Percentiles rank a stretch among this genome's conserved stretches.
These are phyloP conservation scores for Procavia capensis DNA, from an alignment of 2,113 vertebrate genomes.

Conservation along the genomic window DNA sequence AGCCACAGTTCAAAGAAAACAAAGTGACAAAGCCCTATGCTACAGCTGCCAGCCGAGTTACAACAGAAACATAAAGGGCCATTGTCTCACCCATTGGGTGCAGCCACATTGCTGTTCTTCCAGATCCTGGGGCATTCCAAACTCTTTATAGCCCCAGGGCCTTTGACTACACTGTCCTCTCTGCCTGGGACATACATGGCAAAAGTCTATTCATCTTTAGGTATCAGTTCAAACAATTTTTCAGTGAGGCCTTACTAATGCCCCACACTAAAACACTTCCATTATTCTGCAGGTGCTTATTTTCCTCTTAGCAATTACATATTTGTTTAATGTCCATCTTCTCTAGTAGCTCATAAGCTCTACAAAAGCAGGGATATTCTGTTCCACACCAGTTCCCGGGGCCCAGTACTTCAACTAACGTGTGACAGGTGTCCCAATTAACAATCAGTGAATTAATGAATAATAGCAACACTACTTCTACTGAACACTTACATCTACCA, in stretches of 20 bases:
- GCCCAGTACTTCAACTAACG: neutral
- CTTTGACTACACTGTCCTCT: slow-evolving; percentile 35
- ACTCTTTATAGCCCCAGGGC: neutral
- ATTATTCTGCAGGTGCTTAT: neutral
- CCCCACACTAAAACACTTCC: neutral
- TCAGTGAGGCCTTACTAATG: neutral
- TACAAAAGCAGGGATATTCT: neutral
- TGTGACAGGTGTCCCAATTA: neutral
- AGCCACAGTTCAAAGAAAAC: slow-evolving; percentile 47
- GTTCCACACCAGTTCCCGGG: neutral
- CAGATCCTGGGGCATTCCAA: neutral
- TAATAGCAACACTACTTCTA: neutral
- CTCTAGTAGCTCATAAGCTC: neutral
- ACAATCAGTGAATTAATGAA: neutral
- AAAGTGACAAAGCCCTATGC: neutral
- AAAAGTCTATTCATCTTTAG: slow-evolving; percentile 43
- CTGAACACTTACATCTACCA: neutral
- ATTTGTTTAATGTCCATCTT: neutral
- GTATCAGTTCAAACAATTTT: slow-evolving; percentile 30
- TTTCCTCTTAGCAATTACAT: neutral
- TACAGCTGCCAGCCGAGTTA: neutral
- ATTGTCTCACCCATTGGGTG: neutral
- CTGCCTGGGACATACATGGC: slow-evolving; percentile 10
- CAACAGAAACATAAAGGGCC: neutral
- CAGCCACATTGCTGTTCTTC: neutral